Base-by-base conservation (phyloP, 1,140 invertebrate species). In the Drosophila truncata region DNA sequence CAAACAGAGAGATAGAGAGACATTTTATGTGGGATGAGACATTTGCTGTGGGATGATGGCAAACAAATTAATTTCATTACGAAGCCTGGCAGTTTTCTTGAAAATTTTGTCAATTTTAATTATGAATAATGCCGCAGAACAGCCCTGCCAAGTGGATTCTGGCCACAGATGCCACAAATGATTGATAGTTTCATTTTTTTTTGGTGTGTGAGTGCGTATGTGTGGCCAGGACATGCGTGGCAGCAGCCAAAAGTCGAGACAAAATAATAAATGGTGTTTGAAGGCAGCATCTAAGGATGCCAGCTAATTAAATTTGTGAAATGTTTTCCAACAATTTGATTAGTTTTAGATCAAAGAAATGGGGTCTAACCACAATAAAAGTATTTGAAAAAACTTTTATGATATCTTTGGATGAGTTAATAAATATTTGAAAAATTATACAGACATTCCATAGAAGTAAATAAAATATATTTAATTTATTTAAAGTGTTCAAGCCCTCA, bases 101-200 rank as follows among this genome's bases (percentile, higher is more conserved):
- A 70, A 55, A 72, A 80, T 78, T 69, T 88, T 75, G 77, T 87
- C 78, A 76, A 84, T 84, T 84, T 87, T 88, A 87, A 88, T 88
- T 84, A 87, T 87, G 73, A 88, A 88, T 90, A 84, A 81, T 90
- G 84, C 46, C 70, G 33, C 33, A 13, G 23, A 54, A 31, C 47
- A 49, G 54, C 18, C 25, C 37, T 31, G 33, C 37, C 50, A 29
- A 66, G 47, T 18, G 63, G 29, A 54, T 54, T 23, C 23, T 67
- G 33, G 42, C 75, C 84, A 41, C 77, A 84, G 59, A 57, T 62
- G 57, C 69, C 78, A 18, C 70, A 72, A 71, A 61, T 87, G 85
- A 88, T 90, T 84, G 74, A 88, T 90, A 85, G 84, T 88, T 77
- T 33, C 46, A 61, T 55, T 14, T 88, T 77, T 33, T 50, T 64